These are phyloP conservation scores for Chaetophractus vellerosus DNA, from an alignment of 2,797 vertebrate genomes.

Conservation along the genomic window DNA sequence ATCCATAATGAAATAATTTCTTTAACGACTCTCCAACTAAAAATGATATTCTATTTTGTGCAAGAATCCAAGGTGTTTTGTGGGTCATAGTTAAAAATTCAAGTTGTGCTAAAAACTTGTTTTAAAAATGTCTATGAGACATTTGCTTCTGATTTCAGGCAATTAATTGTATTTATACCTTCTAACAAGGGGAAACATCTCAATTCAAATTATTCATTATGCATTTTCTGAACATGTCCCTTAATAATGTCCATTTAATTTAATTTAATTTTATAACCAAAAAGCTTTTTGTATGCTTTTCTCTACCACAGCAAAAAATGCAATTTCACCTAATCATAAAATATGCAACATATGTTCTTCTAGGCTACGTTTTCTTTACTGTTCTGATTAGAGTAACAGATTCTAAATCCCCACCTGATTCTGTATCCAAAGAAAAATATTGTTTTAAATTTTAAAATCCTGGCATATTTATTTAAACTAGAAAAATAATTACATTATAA, in stretches of 20 bases:
- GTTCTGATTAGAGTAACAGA: neutral
- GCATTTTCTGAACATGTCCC: neutral
- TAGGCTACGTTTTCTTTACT: neutral
- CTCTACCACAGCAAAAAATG: neutral
- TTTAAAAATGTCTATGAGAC: neutral
- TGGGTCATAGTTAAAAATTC: neutral
- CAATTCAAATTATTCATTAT: neutral
- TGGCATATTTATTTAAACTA: neutral
- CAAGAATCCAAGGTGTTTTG: neutral
- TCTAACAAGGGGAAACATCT: neutral
- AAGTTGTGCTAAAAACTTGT: neutral
- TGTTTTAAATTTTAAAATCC: neutral
- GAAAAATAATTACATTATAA: conserved; percentile 4
- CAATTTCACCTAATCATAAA: neutral
- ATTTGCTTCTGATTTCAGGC: neutral
- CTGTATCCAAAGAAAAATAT: neutral
- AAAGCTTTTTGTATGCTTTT: neutral
- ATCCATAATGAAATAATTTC: neutral
- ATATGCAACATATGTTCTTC: neutral
- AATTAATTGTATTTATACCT: neutral
- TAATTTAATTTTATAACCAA: neutral
- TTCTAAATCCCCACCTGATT: neutral
- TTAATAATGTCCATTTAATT: neutral
- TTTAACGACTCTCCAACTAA: neutral
- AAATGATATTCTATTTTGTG: neutral